Conservation (phyloP, 2,797 vertebrate species). For the Prionace glauca region DNA sequence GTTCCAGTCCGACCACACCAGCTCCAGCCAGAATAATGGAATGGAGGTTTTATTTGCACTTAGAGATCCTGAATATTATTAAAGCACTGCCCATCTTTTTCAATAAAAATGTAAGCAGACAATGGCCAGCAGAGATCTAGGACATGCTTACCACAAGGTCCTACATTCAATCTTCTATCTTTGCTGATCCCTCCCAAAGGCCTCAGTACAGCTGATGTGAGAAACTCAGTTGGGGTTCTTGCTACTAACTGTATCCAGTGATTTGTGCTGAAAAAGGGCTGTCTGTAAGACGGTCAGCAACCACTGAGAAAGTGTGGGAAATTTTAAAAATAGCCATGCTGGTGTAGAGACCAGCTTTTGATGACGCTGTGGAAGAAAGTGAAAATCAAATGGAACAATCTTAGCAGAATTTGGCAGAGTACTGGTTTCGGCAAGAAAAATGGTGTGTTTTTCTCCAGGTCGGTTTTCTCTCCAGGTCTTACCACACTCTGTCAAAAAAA, state of each 20-base stretch:
- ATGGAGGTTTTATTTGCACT: not conserved
- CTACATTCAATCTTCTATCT: not conserved
- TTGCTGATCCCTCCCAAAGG: not conserved
- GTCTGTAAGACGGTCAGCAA: not conserved
- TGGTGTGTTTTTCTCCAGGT: no score
- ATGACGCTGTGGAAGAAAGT: not conserved
- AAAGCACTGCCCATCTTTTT: not conserved
- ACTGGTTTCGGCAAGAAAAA: no score
- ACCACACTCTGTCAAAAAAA: no score
- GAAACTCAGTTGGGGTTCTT: not conserved
- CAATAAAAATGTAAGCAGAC: not conserved
- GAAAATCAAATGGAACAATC: not conserved
- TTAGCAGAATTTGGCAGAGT: no score
- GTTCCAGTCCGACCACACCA: no score
- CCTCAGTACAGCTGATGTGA: not conserved
- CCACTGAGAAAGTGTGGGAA: not conserved
- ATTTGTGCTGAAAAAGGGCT: not conserved
- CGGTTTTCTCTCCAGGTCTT: no score
- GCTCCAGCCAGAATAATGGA: not conserved
- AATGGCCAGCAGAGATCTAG: not conserved
- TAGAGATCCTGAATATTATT: not conserved
- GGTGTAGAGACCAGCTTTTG: not conserved
- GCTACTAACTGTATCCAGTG: not conserved
- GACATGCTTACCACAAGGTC: not conserved
- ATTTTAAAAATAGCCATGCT: not conserved